Conservation (phyloP, 2,888 invertebrate species). For the Digitonthophagus gazella region DNA sequence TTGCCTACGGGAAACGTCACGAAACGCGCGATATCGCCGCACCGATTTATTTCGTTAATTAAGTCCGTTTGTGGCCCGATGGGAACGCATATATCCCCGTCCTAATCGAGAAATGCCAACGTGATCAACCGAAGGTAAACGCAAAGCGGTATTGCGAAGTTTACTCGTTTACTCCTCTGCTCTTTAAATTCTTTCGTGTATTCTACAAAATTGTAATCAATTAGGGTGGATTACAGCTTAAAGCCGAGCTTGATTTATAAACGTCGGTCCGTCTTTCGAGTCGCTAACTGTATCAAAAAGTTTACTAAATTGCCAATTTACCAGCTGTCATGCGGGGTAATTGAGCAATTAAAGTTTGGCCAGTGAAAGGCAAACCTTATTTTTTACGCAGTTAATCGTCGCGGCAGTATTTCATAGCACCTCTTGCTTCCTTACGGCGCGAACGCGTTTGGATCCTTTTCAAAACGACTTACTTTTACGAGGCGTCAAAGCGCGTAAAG, state of each 20-base stretch:
- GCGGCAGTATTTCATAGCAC: not conserved
- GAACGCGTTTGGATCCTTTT: not conserved
- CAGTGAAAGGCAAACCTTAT: slow-evolving; percentile 12
- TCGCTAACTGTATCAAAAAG: slow-evolving; percentile 14
- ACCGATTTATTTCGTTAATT: not conserved
- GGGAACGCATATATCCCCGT: not conserved
- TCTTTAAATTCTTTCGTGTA: no score
- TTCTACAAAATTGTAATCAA: no score
- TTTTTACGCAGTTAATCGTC: slow-evolving; percentile 9
- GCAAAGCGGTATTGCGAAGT: not conserved
- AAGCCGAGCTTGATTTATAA: not conserved
- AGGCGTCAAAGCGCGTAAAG: not conserved
- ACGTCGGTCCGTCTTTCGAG: not conserved
- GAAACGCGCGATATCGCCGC: slow-evolving; percentile 9
- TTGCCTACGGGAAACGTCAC: slow-evolving; percentile 15
- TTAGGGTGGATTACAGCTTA: no score
- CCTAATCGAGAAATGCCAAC: not conserved
- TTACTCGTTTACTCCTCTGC: not conserved
- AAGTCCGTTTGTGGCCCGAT: not conserved
- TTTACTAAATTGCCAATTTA: slow-evolving; percentile 14
- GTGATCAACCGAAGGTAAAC: not conserved
- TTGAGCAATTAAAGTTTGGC: slow-evolving; percentile 14
- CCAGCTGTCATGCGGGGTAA: slow-evolving; percentile 7
- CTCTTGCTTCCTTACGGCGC: not conserved
- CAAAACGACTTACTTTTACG: no score